Percentiles rank a stretch among this genome's conserved stretches.
phyloP scores from a whole-genome alignment of 2,888 invertebrate species.

The Coleophora flavipennella region DNA sequence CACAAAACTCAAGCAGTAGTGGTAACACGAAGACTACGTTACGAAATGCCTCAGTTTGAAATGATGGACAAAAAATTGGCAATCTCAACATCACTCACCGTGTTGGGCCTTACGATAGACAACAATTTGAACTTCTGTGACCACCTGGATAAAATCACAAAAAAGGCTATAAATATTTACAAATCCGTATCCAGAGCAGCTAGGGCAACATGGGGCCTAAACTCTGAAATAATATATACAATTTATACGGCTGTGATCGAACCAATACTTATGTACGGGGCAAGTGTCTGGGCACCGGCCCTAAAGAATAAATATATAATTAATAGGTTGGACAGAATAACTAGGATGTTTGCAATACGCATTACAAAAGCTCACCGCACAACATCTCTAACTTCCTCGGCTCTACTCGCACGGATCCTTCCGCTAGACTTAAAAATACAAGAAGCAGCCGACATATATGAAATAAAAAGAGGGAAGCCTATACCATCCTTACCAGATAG shows the following conservation, averaged over 20 bases:
- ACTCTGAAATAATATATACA: background rate
- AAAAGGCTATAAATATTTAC: background rate
- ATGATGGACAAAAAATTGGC: background rate
- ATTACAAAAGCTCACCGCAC: slow-evolving; percentile 9
- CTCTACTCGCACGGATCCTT: slow-evolving; percentile 13
- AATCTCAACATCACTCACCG: background rate
- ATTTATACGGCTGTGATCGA: background rate
- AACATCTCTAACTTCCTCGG: slow-evolving; percentile 12
- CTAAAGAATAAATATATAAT: background rate
- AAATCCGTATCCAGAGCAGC: background rate
- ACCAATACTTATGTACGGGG: background rate
- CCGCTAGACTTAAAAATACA: slow-evolving; percentile 15
- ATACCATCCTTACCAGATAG: background rate
- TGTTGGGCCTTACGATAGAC: background rate
- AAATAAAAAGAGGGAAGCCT: background rate
- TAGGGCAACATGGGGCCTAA: slow-evolving; percentile 1
- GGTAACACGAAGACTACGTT: slow-evolving; percentile 2
- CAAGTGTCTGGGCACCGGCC: background rate
- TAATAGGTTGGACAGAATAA: slow-evolving; percentile 3
- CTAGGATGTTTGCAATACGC: background rate
- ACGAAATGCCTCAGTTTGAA: background rate
- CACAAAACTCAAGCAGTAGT: slow-evolving; percentile 12
- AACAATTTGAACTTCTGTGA: background rate
- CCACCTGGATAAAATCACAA: background rate
- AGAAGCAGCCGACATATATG: slow-evolving; percentile 10